phyloP scores from a whole-genome alignment of 2,888 invertebrate species.

The Esperia sulphurella region DNA sequence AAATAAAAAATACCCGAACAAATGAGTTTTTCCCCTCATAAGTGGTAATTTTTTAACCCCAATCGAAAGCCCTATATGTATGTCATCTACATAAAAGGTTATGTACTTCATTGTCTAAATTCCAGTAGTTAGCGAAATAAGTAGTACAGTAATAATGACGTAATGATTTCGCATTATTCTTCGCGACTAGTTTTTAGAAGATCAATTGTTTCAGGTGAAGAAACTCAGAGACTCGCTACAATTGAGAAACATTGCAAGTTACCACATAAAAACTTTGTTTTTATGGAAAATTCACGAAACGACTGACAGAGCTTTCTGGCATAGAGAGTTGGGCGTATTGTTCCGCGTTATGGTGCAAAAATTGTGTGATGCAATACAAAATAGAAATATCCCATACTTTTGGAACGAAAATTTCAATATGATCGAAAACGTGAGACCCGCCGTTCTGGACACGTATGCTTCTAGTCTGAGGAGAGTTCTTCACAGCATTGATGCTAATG shows the following conservation, averaged over 20 bases:
- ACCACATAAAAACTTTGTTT: slow-evolving; percentile 79
- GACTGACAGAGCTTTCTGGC: slow-evolving; percentile 51
- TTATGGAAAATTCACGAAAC: slow-evolving; percentile 56
- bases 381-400: slow-evolving; percentile 52
- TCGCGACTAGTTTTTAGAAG: too few species aligned
- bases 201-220: slow-evolving; percentile 66
- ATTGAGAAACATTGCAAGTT: slow-evolving; percentile 71
- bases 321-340: slow-evolving; percentile 42
- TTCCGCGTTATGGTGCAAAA: slow-evolving; percentile 55
- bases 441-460: slow-evolving; percentile 42
- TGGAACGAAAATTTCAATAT: slow-evolving; percentile 59
- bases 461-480: slow-evolving; percentile 55
- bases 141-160: too few species aligned
- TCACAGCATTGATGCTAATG: slow-evolving; percentile 45
- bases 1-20: too few species aligned
- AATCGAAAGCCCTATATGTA: too few species aligned
- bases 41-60: too few species aligned
- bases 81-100: too few species aligned
- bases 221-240: slow-evolving; percentile 69
- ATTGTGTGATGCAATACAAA: slow-evolving; percentile 38
- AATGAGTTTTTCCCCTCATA: too few species aligned
- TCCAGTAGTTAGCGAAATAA: too few species aligned
- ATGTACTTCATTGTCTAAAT: too few species aligned
- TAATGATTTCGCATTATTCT: too few species aligned
- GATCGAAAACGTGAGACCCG: slow-evolving; percentile 45